These are phyloP conservation scores for Chrysolina oricalcia DNA, from an alignment of 2,888 invertebrate species.

Conservation along the genomic window DNA sequence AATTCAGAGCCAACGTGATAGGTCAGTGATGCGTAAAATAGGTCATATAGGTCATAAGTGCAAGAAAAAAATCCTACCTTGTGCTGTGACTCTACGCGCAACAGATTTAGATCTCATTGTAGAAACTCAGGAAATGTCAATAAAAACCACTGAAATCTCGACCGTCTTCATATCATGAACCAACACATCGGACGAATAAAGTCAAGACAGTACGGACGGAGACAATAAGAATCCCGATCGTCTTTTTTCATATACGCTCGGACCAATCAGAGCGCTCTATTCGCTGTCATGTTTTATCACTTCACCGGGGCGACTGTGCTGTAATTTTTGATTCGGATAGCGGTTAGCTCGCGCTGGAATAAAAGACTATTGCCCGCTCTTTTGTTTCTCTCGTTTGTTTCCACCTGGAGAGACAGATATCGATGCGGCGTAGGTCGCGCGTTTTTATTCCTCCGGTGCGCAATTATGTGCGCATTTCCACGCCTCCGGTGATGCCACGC, in stretches of 20 bases:
- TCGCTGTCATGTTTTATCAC: conserved; percentile 72
- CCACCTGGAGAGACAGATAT: conserved; percentile 54
- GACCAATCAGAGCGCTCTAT: conserved; percentile 70
- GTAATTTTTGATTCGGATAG: conserved; percentile 70
- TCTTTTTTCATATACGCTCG: conserved; percentile 68
- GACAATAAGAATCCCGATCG: conserved; percentile 68
- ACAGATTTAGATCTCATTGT: conserved; percentile 84
- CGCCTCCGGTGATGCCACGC: conserved; percentile 66
- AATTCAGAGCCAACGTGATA: neutral
- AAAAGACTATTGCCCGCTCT: conserved; percentile 56
- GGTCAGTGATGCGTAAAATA: conserved; percentile 1
- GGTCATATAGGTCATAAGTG: neutral
- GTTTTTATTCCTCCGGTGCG: conserved; percentile 63
- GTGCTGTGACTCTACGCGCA: conserved; percentile 80
- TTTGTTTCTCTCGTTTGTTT: conserved; percentile 59
- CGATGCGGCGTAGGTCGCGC: conserved; percentile 61
- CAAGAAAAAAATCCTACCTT: conserved; percentile 74
- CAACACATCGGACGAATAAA: conserved; percentile 61
- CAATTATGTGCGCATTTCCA: conserved; percentile 65
- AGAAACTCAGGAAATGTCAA: conserved; percentile 54
- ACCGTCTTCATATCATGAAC: conserved; percentile 63
- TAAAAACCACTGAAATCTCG: conserved; percentile 50
- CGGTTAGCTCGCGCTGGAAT: conserved; percentile 61
- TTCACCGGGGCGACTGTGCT: conserved; percentile 70
- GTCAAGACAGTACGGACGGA: conserved; percentile 64